A percentile compares a stretch with the other conserved stretches of the same genome.
Evolutionary conservation across 1,140 invertebrate species (phyloP).

Genomic region (Zaprionus camerounensis): DNA sequence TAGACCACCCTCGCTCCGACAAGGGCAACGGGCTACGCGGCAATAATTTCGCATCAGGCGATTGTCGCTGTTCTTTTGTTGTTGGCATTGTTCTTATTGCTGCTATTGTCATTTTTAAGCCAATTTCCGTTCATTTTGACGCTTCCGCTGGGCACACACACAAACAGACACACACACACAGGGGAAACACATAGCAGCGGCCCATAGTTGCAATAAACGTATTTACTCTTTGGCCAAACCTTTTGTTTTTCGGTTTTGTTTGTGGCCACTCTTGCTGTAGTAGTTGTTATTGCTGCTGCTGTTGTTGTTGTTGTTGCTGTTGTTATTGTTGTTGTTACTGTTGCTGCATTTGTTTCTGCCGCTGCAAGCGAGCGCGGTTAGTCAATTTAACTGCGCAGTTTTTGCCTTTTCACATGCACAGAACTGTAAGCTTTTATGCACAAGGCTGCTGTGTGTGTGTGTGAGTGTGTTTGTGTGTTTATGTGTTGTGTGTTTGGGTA

Average conservation of each 20-base stretch:
- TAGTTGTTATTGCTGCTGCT: neutral
- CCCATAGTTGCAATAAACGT: slow-evolving; percentile 19
- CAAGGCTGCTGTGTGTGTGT: neutral
- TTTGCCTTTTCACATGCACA: slow-evolving; percentile 24
- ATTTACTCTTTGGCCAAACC: slow-evolving; percentile 33
- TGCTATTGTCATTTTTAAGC: slow-evolving; percentile 79
- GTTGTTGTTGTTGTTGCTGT: neutral
- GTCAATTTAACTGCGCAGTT: slow-evolving; percentile 39
- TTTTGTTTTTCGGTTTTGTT: slow-evolving; percentile 48
- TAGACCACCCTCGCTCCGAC: slow-evolving; percentile 26
- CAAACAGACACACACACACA: slow-evolving; percentile 20
- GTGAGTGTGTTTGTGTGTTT: neutral
- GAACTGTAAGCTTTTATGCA: slow-evolving; percentile 22
- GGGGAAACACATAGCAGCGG: slow-evolving; percentile 1
- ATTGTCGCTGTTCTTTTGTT: slow-evolving; percentile 42
- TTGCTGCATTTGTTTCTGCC: slow-evolving; percentile 10
- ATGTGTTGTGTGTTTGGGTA: neutral
- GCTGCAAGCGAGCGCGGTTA: slow-evolving; percentile 32
- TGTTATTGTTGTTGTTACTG: slow-evolving; percentile 16
- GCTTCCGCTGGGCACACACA: slow-evolving; percentile 62
- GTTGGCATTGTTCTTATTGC: slow-evolving; percentile 56
- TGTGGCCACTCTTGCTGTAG: slow-evolving; percentile 30
- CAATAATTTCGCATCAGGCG: slow-evolving; percentile 30
- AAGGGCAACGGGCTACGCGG: neutral
- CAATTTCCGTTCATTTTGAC: slow-evolving; percentile 83